A percentile compares a stretch with the other conserved stretches of the same genome.
Evolutionary conservation across 2,113 vertebrate genomes (phyloP).

Genomic region (Colaptes auratus): DNA sequence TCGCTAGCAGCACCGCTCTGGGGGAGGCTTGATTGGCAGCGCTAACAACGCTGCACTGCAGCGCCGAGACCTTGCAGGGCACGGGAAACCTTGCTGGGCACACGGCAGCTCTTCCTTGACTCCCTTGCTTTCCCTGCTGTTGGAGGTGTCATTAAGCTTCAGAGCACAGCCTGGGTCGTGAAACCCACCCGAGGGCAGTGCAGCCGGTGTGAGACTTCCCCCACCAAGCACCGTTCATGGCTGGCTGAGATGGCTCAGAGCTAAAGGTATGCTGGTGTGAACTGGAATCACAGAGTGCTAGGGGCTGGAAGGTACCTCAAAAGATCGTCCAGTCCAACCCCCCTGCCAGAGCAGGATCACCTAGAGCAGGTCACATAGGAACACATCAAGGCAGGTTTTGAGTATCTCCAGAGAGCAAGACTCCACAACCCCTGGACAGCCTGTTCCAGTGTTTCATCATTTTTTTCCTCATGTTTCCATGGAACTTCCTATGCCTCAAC

Average conservation of each 20-base stretch:
- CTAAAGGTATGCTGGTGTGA: neutral
- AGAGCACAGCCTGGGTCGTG: accelerated
- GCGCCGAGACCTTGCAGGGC: neutral
- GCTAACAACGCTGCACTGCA: neutral
- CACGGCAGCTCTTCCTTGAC: neutral
- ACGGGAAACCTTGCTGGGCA: neutral
- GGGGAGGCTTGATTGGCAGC: constrained; percentile 45
- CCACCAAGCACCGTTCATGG: accelerated
- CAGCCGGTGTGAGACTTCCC: accelerated
- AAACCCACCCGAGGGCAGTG: neutral
- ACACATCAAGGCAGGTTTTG: too few relatives aligned
- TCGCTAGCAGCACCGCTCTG: neutral
- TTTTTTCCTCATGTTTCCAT: too few relatives aligned
- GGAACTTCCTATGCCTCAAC: too few relatives aligned
- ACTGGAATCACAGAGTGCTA: neutral
- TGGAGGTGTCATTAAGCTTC: constrained; percentile 26
- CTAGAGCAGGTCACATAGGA: too few relatives aligned
- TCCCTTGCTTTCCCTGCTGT: neutral
- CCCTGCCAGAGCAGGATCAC: too few relatives aligned
- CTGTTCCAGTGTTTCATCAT: too few relatives aligned
- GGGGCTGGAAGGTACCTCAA: too few relatives aligned
- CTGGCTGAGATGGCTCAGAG: neutral
- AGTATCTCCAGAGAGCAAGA: too few relatives aligned
- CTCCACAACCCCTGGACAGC: too few relatives aligned
- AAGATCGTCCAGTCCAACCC: too few relatives aligned